Evolutionary conservation across 2,888 invertebrate genomes (phyloP), one percentile per base, ranked within the genome.

Genomic region (Agrotis puta): DNA sequence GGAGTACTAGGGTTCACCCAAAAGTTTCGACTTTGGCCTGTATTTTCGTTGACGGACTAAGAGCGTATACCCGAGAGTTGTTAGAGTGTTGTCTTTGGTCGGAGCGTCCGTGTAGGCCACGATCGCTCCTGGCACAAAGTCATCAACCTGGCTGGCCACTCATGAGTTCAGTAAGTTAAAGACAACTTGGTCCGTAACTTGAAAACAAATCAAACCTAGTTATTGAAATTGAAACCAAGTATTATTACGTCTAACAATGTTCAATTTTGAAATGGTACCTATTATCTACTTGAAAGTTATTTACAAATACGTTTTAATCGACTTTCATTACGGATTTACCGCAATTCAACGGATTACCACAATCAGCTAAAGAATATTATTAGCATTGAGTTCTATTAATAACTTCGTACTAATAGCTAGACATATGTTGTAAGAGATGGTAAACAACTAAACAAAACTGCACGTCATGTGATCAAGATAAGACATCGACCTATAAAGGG

Each of bases 401-500:
- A 73, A 48, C n/a, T 47, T 51, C 22, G 47, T 48, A 33, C 7
- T 22, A 24, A 20, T 45, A 53, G 43, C 11, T 22, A n/a, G 43
- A 43, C 39, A 11, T 62, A 62, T 80, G 58, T 45, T 53, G 48
- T 53, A 65, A 62, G 20, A 50, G 16, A 3, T 24, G 20, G 27
- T 48, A 53, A 64, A 62, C 56, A 64, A 18, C 22, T 48, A 53
- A 64, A 62, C 56, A 64, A 56, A 45, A 39, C 33, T 22, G 22
- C 27, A 48, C 43, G 61, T 78, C 20, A 59, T 45, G 6, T 39
- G 24, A 33, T 45, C 48, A 33, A 61, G 61, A 76, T 76, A 74
- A 70, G 53, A 58, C 43, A 20, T 48, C 48, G 43, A 64, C 59
- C 53, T 56, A 24, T 14, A 53, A 45, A 76, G 74, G 74, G 79